These are phyloP conservation scores for Heptranchias perlo DNA, from an alignment of 2,113 vertebrate species.

Conservation along the genomic window DNA sequence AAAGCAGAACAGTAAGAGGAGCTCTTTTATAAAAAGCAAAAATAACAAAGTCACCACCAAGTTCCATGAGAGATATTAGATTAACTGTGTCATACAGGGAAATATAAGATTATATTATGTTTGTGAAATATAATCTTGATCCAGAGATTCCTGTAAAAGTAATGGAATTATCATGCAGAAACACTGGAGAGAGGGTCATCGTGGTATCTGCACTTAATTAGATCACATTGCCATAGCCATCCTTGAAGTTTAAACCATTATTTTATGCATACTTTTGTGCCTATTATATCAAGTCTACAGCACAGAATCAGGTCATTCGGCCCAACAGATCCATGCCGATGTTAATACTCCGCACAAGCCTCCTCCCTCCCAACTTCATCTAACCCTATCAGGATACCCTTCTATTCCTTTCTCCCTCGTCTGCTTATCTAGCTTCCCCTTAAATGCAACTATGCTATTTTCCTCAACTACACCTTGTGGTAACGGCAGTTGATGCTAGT, in stretches of 20 bases:
- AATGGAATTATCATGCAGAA: neutral
- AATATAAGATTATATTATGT: neutral
- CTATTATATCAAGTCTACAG: no score
- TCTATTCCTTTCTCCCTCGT: no score
- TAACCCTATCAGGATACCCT: no score
- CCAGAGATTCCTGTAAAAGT: neutral
- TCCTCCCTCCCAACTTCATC: no score
- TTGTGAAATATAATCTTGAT: neutral
- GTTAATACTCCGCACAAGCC: no score
- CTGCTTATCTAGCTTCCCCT: no score
- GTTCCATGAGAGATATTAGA: neutral
- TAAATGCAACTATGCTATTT: no score
- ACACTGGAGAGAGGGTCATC: neutral
- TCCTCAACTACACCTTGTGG: no score
- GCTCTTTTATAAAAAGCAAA: neutral
- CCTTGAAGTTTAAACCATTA: neutral
- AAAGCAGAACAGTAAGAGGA: neutral
- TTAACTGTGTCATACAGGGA: neutral
- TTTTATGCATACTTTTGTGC: neutral
- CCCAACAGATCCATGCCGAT: no score
- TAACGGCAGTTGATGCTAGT: no score
- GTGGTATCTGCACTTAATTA: neutral
- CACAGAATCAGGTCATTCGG: no score
- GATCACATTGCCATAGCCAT: neutral
- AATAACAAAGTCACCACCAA: neutral